Base-by-base conservation (phyloP, 2,888 invertebrate species). In the Eustalomyia histrio region DNA sequence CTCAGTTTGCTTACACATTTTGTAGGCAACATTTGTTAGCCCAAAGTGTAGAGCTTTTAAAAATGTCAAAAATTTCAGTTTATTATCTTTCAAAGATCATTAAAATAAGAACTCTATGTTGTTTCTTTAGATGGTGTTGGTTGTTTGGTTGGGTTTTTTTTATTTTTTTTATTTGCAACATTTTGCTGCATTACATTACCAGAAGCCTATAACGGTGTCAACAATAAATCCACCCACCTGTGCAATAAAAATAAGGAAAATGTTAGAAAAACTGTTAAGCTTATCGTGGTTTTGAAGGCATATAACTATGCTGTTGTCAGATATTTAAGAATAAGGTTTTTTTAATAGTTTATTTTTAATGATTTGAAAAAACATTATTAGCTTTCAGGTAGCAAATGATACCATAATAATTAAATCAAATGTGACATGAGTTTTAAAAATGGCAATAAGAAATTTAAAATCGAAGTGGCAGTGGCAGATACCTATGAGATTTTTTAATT, bases 141-240 rank as follows among this genome's bases (percentile, higher is more conserved):
- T 53, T 29, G 10, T 10, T 43, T 50, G 21, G 50, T 10, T 14
- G 14, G 17, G n/a, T 33, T 61, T 21, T 14, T 16, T 50, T 55
- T 35, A 16, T 64, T 39, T 69, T 67, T 64, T 67, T 67, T 39
- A 57, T 21, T 39, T n/a, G 29, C 33, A 68, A 68, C 24, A 72
- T 71, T 71, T 39, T 65, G 14, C 50, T 33, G 60, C 60, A 50
- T 65, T 60, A 63, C 33, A 24, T 65, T 69, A 67, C 80, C 84
- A 85, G 85, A 83, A 85, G 85, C 84, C 79, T 75, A 67, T 83
- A 75, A 71, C 76, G 76, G 73, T 80, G 85, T 85, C 84, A 83
- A 83, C 78, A 81, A 85, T 85, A 85, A 85, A 85, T 84, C 83
- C 84, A 74, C 84, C 84, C 84, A 85, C 84, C 76, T 78, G 71